A percentile compares a stretch with the other conserved stretches of the same genome.
Conservation (phyloP, 2,113 vertebrate genomes). For the Gasterosteus nipponicus region DNA sequence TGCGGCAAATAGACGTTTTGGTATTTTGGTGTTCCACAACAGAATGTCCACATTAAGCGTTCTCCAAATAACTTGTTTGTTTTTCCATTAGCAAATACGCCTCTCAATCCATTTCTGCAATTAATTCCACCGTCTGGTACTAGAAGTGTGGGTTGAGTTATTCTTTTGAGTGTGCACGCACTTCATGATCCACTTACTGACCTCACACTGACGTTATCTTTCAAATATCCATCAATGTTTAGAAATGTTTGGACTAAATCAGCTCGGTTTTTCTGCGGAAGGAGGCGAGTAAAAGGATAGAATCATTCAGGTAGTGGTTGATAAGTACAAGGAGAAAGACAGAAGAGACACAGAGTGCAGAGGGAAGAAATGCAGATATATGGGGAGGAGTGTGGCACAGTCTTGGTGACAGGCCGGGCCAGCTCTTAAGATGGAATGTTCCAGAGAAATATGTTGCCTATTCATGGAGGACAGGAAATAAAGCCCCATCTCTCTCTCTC, state of each 20-base stretch:
- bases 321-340: background rate
- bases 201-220: background rate
- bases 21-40: background rate
- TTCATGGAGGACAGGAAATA: slow-evolving; percentile 76
- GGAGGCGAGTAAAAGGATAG: background rate
- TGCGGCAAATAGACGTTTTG: slow-evolving; percentile 10
- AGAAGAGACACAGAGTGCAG: slow-evolving; percentile 5
- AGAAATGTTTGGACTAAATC: background rate
- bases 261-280: background rate
- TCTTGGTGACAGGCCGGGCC: slow-evolving; percentile 67
- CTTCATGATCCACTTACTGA: background rate
- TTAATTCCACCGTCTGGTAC: background rate
- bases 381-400: slow-evolving; percentile 65
- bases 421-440: slow-evolving; percentile 75
- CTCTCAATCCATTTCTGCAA: background rate
- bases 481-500: slow-evolving; percentile 34
- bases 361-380: slow-evolving; percentile 50
- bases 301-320: background rate
- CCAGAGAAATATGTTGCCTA: slow-evolving; percentile 75
- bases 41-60: slow-evolving; percentile 1
- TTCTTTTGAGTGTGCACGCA: background rate
- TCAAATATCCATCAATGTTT: background rate
- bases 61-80: slow-evolving; percentile 16
- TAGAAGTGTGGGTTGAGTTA: background rate
- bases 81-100: slow-evolving; percentile 10